Evolutionary conservation across 1,140 invertebrate species (phyloP).

Genomic region (Drosophila ironensis): DNA sequence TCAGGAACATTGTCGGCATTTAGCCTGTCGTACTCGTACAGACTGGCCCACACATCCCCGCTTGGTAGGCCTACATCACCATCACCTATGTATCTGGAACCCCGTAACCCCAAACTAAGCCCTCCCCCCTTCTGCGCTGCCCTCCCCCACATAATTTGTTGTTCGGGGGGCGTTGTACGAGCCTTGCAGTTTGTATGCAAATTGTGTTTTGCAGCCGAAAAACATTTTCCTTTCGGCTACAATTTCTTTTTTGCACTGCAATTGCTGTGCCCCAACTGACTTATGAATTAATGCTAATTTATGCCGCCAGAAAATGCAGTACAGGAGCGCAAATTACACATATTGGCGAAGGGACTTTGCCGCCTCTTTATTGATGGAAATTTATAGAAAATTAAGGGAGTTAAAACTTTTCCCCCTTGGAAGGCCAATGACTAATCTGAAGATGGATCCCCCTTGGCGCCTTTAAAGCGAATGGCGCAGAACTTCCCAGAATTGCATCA

Average conservation of each 20-base stretch:
- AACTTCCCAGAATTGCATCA: slow-evolving; percentile 23
- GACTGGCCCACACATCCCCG: not conserved
- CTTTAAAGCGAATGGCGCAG: slow-evolving; percentile 10
- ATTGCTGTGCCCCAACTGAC: slow-evolving; percentile 20
- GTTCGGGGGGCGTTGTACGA: slow-evolving; percentile 44
- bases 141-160: slow-evolving; percentile 28
- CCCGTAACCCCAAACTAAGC: slow-evolving; percentile 5
- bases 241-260: slow-evolving; percentile 23
- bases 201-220: slow-evolving; percentile 50
- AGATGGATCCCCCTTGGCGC: no score
- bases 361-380: not conserved
- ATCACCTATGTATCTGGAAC: not conserved
- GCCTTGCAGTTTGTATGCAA: slow-evolving; percentile 64
- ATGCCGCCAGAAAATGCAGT: slow-evolving; percentile 62
- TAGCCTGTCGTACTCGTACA: slow-evolving; percentile 31
- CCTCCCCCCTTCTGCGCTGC: not conserved
- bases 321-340: slow-evolving; percentile 46
- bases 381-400: no score
- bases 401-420: no score
- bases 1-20: slow-evolving; percentile 49
- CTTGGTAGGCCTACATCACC: not conserved
- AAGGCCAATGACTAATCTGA: no score
- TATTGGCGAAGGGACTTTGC: slow-evolving; percentile 24
- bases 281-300: slow-evolving; percentile 74
- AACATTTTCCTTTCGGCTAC: slow-evolving; percentile 34